A percentile compares a stretch with the other conserved stretches of the same genome.
These are phyloP conservation scores for Drosophila longiperda DNA, from an alignment of 2,888 invertebrate genomes.

Conservation along the genomic window DNA sequence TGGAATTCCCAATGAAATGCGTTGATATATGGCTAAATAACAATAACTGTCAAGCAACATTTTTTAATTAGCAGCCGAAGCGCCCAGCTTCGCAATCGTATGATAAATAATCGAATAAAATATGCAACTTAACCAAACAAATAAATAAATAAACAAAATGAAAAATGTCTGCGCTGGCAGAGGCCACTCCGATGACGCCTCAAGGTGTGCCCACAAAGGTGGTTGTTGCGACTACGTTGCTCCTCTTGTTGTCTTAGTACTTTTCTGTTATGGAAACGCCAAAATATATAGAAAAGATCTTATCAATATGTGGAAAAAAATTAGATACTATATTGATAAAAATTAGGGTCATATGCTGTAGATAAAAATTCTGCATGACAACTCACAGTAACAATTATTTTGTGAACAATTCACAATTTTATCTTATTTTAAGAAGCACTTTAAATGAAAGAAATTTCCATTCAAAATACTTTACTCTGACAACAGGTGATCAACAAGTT, in stretches of 20 bases:
- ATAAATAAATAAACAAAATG: slow-evolving; percentile 59
- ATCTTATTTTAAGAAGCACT: neutral
- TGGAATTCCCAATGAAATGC: slow-evolving; percentile 79
- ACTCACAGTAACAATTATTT: neutral
- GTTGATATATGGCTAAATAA: slow-evolving; percentile 78
- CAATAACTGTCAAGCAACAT: slow-evolving; percentile 75
- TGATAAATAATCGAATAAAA: slow-evolving; percentile 64
- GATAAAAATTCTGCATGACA: slow-evolving; percentile 6
- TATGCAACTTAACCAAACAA: slow-evolving; percentile 62
- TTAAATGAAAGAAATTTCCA: neutral
- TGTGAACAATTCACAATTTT: neutral
- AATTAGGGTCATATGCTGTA: slow-evolving; percentile 33
- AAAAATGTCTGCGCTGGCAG: slow-evolving; percentile 37
- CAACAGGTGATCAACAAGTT: slow-evolving; percentile 42
- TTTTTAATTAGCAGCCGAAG: slow-evolving; percentile 71
- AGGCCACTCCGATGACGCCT: slow-evolving; percentile 36
- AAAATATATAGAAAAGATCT: slow-evolving; percentile 23
- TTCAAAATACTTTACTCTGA: neutral
- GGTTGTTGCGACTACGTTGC: slow-evolving; percentile 3
- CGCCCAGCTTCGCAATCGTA: slow-evolving; percentile 39
- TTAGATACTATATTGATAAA: slow-evolving; percentile 42
- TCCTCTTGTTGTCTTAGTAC: slow-evolving; percentile 8
- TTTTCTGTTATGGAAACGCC: slow-evolving; percentile 12
- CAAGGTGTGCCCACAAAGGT: slow-evolving; percentile 53
- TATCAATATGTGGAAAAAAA: slow-evolving; percentile 42